phyloP scores from a whole-genome alignment of 2,113 vertebrate genomes.

The Chloropsis hardwickii region DNA sequence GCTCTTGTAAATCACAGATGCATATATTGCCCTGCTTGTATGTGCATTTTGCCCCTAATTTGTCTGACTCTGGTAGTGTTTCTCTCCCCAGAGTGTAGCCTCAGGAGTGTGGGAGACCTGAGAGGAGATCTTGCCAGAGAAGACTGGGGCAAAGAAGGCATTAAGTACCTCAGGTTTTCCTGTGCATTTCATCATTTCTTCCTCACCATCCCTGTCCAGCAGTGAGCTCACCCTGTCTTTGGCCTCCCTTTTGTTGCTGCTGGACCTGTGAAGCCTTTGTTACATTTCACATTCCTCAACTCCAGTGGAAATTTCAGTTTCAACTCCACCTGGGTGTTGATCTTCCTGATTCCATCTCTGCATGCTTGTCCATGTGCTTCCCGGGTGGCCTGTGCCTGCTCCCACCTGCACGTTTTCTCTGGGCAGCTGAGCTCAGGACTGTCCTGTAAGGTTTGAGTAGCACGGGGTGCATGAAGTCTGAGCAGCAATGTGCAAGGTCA shows the following conservation, averaged over 20 bases:
- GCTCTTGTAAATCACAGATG: background rate
- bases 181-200: background rate
- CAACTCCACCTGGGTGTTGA: accelerated
- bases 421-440: background rate
- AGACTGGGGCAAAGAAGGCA: background rate
- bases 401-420: background rate
- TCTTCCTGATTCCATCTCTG: background rate
- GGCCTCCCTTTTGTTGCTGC: background rate
- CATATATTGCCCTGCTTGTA: background rate
- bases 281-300: background rate
- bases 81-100: background rate
- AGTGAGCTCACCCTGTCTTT: background rate
- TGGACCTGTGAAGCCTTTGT: background rate
- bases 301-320: background rate
- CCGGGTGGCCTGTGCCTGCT: background rate
- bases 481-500: background rate
- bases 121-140: background rate
- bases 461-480: background rate
- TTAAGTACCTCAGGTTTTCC: background rate
- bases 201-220: background rate
- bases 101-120: background rate
- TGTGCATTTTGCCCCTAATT: background rate
- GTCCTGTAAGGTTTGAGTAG: background rate
- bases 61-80: background rate
- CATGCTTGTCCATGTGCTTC: background rate